A percentile compares a stretch with the other conserved stretches of the same genome.
Evolutionary conservation across 2,888 invertebrate genomes (phyloP).

Genomic region (Drosophila putrida): DNA sequence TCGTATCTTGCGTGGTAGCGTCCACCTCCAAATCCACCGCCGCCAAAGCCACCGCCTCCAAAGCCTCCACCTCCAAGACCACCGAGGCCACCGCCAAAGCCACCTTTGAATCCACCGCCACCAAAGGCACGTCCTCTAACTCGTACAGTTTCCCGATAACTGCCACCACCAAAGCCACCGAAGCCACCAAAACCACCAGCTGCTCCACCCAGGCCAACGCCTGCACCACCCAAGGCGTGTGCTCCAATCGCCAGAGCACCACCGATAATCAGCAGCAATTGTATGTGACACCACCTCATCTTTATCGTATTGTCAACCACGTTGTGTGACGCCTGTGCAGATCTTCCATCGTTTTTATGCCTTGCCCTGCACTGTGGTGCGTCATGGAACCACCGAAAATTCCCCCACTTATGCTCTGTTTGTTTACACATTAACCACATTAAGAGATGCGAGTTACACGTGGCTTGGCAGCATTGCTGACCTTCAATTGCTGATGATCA

Average conservation of each 20-base stretch:
- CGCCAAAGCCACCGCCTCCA: slow-evolving; percentile 49
- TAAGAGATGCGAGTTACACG: slow-evolving; percentile 36
- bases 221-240: slow-evolving; percentile 28
- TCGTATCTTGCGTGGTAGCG: slow-evolving; percentile 25
- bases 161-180: slow-evolving; percentile 66
- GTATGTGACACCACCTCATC: slow-evolving; percentile 43
- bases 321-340: slow-evolving; percentile 42
- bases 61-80: slow-evolving; percentile 67
- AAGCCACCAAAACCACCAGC: slow-evolving; percentile 49
- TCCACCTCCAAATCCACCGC: slow-evolving; percentile 30
- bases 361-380: slow-evolving; percentile 21
- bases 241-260: slow-evolving; percentile 20
- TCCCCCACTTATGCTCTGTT: slow-evolving; percentile 42
- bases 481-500: slow-evolving; percentile 56
- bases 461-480: slow-evolving; percentile 37
- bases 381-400: slow-evolving; percentile 32
- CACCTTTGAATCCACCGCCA: slow-evolving; percentile 56
- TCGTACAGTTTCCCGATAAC: slow-evolving; percentile 70
- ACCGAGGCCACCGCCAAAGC: slow-evolving; percentile 62
- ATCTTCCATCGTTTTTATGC: slow-evolving; percentile 47
- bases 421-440: slow-evolving; percentile 43
- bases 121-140: slow-evolving; percentile 77
- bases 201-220: slow-evolving; percentile 34
- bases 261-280: slow-evolving; percentile 37
- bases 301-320: slow-evolving; percentile 25